phyloP scores from a whole-genome alignment of 2,113 vertebrate species.

The Alosa alosa region DNA sequence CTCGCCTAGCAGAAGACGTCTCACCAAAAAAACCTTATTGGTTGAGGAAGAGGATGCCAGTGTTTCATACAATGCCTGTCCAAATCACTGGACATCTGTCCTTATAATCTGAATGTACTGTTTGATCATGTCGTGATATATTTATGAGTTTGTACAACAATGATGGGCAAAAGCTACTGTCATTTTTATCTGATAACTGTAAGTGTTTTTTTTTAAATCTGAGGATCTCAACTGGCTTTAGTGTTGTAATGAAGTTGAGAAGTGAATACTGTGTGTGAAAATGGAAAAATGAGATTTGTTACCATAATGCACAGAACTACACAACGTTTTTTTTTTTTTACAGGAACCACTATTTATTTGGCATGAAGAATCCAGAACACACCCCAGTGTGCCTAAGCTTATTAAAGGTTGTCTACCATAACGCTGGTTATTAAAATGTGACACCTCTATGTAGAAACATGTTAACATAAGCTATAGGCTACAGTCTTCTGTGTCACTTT shows the following conservation, averaged over 20 bases:
- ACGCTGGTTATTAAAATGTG: background rate
- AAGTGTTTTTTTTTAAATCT: background rate
- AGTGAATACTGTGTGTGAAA: background rate
- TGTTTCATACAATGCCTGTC: background rate
- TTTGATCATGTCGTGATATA: background rate
- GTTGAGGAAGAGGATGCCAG: background rate
- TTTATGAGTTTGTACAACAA: background rate
- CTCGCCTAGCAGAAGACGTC: background rate
- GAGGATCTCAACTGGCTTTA: background rate
- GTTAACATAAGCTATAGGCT: background rate
- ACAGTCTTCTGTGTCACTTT: background rate
- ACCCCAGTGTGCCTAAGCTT: background rate
- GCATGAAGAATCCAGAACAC: background rate
- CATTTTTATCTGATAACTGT: slow-evolving; percentile 11
- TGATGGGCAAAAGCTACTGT: slow-evolving; percentile 6
- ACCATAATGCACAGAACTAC: background rate
- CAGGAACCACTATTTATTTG: background rate
- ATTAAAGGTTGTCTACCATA: background rate
- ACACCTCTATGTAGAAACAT: background rate
- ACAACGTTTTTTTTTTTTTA: background rate
- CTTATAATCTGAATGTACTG: slow-evolving; percentile 9
- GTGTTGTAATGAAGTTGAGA: background rate
- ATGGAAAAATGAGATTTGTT: background rate
- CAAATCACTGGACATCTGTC: slow-evolving; percentile 10
- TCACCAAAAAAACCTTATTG: background rate